A percentile compares a stretch with the other conserved stretches of the same genome.
These are phyloP conservation scores for Scalopus aquaticus DNA, from an alignment of 2,113 vertebrate genomes.

Conservation along the genomic window DNA sequence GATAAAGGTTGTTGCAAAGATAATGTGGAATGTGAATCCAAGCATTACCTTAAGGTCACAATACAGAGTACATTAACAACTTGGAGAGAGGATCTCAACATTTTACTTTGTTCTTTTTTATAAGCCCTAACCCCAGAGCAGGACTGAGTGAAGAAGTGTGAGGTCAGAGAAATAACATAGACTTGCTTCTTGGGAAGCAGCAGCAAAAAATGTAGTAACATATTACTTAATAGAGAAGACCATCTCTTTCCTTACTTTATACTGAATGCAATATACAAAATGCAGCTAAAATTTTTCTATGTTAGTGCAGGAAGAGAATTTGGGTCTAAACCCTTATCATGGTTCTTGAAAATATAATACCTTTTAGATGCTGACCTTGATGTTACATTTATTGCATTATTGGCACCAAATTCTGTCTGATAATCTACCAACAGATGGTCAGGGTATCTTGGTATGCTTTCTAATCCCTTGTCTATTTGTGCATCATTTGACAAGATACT, in stretches of 20 bases:
- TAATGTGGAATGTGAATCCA: not conserved
- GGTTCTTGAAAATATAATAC: not conserved
- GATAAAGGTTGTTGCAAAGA: not conserved
- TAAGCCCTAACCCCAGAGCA: not conserved
- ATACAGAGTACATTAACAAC: not conserved
- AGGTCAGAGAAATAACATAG: not conserved
- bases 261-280: not conserved
- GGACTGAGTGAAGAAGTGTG: not conserved
- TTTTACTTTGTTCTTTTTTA: not conserved
- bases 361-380: constrained; percentile 46
- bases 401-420: constrained; percentile 20
- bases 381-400: constrained; percentile 36
- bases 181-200: not conserved
- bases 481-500: constrained; percentile 55
- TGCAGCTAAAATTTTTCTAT: not conserved
- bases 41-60: not conserved
- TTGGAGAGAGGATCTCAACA: not conserved
- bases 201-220: not conserved
- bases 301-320: not conserved
- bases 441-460: constrained; percentile 38
- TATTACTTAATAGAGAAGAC: not conserved
- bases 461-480: constrained; percentile 46
- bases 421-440: constrained; percentile 58
- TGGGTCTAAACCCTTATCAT: not conserved
- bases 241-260: not conserved